phyloP scores from a whole-genome alignment of 2,797 vertebrate species.

The Orestias chungarensis region DNA sequence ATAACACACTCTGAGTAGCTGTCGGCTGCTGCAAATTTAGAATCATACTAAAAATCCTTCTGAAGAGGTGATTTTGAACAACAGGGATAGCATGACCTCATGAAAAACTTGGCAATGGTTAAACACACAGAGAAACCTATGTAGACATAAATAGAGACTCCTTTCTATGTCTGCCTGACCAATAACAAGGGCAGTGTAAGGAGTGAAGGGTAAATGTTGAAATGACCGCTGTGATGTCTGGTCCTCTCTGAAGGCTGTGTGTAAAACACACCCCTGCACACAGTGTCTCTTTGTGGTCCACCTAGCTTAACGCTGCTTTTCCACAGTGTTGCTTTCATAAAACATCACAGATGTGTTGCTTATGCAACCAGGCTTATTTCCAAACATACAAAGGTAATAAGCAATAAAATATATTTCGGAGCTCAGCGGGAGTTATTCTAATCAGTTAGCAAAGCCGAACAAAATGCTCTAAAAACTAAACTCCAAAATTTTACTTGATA shows the following conservation, averaged over 20 bases:
- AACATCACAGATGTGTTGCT: slow-evolving; percentile 54
- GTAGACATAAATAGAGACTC: slow-evolving; percentile 35
- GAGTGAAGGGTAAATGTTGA: slow-evolving; percentile 66
- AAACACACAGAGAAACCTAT: neutral
- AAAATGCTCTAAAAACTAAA: too few species aligned
- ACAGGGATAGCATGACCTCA: slow-evolving; percentile 24
- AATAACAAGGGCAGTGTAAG: slow-evolving; percentile 51
- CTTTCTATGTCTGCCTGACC: slow-evolving; percentile 48
- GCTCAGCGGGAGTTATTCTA: slow-evolving; percentile 11
- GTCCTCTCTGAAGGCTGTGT: slow-evolving; percentile 45
- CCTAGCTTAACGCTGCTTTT: slow-evolving; percentile 54
- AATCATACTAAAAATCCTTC: slow-evolving; percentile 33
- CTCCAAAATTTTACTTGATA: too few species aligned
- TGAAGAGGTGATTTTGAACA: slow-evolving; percentile 28
- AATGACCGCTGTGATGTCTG: slow-evolving; percentile 55
- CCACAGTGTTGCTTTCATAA: slow-evolving; percentile 58
- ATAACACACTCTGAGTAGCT: slow-evolving; percentile 32
- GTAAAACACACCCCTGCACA: slow-evolving; percentile 53
- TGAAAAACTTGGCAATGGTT: neutral
- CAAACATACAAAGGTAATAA: slow-evolving; percentile 36
- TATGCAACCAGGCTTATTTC: slow-evolving; percentile 42
- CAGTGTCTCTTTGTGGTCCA: slow-evolving; percentile 66
- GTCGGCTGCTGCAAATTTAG: slow-evolving; percentile 28
- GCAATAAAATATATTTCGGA: slow-evolving; percentile 22
- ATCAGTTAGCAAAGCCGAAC: neutral